Conservation (phyloP, 2,113 vertebrate species). For the Orcinus orca region DNA sequence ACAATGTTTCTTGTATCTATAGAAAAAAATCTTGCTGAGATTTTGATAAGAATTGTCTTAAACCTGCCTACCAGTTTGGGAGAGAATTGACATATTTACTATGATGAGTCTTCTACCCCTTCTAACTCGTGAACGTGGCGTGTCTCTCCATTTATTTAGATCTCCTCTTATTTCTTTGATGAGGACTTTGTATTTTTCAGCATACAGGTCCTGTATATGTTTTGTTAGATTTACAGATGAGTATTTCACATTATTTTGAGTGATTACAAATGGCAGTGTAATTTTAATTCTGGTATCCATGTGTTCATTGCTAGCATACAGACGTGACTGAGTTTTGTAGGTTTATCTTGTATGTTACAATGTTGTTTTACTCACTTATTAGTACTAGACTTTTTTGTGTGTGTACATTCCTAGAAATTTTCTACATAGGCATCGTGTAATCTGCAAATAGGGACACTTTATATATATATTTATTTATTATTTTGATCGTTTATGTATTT, state of each 20-base stretch:
- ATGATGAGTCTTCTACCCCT: not conserved
- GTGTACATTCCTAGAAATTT: not conserved
- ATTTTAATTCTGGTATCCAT: no score
- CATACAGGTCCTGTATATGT: not conserved
- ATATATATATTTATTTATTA: no score
- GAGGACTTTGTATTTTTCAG: not conserved
- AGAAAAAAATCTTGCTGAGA: not conserved
- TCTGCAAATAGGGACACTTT: not conserved
- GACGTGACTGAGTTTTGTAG: not conserved
- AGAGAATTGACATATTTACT: not conserved
- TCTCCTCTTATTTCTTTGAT: not conserved
- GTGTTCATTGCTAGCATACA: no score
- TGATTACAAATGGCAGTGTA: not conserved
- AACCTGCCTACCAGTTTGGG: not conserved
- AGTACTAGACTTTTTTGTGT: not conserved
- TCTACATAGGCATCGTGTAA: not conserved
- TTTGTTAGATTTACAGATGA: not conserved
- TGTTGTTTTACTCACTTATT: not conserved
- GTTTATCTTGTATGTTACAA: not conserved
- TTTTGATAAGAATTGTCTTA: not conserved
- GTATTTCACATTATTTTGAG: not conserved
- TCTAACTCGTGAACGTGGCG: not conserved
- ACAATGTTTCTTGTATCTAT: not conserved
- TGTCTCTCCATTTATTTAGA: not conserved
- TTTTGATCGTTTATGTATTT: not conserved